Conservation (phyloP, 1,140 invertebrate genomes). For the Formica exsecta region DNA sequence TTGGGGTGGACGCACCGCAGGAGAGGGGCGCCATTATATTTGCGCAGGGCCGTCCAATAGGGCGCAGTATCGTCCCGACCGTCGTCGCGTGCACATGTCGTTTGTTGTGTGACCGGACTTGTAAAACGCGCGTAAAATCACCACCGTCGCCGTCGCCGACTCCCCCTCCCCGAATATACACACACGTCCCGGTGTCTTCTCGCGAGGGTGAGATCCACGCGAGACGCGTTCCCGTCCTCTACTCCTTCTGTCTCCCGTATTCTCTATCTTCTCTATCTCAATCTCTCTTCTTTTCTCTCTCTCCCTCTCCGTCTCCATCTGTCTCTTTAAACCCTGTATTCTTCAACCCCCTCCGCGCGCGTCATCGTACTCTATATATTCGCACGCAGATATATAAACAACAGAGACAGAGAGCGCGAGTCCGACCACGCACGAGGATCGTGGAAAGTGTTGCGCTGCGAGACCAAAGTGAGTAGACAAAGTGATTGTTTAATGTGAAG, state of each 20-base stretch:
- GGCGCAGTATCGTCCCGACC: constrained; percentile 86
- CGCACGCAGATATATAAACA: constrained; percentile 50
- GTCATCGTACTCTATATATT: constrained; percentile 10
- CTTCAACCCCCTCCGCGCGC: neutral
- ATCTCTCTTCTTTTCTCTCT: neutral
- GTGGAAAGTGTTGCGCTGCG: constrained; percentile 66
- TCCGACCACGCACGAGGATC: constrained; percentile 51
- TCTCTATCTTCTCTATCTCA: neutral
- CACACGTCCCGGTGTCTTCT: constrained; percentile 28
- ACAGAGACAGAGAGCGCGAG: constrained; percentile 41
- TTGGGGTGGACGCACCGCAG: constrained; percentile 68
- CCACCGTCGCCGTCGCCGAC: neutral
- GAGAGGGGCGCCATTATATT: constrained; percentile 86
- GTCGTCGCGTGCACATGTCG: constrained; percentile 77
- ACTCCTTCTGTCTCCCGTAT: neutral
- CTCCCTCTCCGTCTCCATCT: neutral
- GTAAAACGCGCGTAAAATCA: constrained; percentile 67
- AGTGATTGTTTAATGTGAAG: constrained; percentile 65
- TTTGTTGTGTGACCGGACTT: constrained; percentile 58
- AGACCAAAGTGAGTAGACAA: constrained; percentile 67
- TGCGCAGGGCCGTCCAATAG: constrained; percentile 86
- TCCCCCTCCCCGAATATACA: neutral
- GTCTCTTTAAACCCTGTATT: neutral
- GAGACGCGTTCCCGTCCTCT: constrained; percentile 19
- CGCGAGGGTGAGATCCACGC: constrained; percentile 52